Evolutionary conservation across 2,113 vertebrate species (phyloP).

Genomic region (Tetrao urogallus): DNA sequence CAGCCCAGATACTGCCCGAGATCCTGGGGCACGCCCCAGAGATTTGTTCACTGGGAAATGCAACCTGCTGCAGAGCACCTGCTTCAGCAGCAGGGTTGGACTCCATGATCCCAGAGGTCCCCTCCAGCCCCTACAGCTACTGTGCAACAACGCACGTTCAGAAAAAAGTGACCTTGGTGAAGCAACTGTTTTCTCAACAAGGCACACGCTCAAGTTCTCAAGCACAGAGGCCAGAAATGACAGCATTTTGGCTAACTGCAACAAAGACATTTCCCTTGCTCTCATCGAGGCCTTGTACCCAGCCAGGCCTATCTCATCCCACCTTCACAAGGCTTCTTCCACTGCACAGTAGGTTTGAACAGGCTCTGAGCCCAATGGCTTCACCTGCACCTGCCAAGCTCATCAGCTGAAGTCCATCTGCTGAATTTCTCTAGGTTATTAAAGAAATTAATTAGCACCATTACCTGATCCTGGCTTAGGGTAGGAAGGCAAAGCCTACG

Average conservation of each 20-base stretch:
- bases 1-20: neutral
- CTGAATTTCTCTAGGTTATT: neutral
- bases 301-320: neutral
- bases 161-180: neutral
- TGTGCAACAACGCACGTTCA: neutral
- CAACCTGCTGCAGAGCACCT: no score
- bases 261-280: no score
- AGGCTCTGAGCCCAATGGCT: neutral
- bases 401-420: no score
- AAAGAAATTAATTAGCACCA: rapidly evolving
- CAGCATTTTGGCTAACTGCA: no score
- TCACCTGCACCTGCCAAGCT: neutral
- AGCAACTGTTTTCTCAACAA: neutral
- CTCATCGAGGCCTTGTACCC: rapidly evolving
- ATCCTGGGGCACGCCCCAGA: neutral
- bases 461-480: neutral
- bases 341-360: rapidly evolving
- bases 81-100: no score
- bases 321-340: neutral
- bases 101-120: no score
- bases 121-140: no score
- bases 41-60: neutral
- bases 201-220: rapidly evolving
- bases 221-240: no score
- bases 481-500: neutral